phyloP scores from a whole-genome alignment of 1,140 invertebrate genomes.

The Contarinia nasturtii region DNA sequence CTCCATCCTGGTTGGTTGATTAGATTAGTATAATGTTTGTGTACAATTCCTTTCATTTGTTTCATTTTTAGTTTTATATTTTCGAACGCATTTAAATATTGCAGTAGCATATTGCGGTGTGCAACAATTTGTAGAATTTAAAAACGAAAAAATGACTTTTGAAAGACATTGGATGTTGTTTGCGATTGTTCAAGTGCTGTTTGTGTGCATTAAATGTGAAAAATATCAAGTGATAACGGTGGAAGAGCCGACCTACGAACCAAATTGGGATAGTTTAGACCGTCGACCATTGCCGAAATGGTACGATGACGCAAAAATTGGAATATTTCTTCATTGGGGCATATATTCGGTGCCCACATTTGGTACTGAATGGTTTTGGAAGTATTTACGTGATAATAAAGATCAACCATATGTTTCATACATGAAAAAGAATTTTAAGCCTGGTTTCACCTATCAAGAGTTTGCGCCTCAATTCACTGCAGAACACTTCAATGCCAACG shows the following conservation, averaged over 20 bases:
- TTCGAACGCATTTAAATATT: too few species aligned
- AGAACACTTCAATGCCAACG: conserved; percentile 58
- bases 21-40: too few species aligned
- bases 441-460: conserved; percentile 69
- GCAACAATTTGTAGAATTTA: too few species aligned
- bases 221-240: too few species aligned
- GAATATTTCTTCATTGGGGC: conserved; percentile 83
- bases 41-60: too few species aligned
- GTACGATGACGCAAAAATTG: conserved; percentile 72
- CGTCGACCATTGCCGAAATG: conserved; percentile 53
- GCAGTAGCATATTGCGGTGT: too few species aligned
- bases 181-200: too few species aligned
- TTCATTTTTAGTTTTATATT: too few species aligned
- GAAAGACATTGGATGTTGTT: too few species aligned
- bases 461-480: conserved; percentile 65
- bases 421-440: conserved; percentile 58
- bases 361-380: conserved; percentile 69
- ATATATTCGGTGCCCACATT: conserved; percentile 70
- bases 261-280: conserved; percentile 65
- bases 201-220: too few species aligned
- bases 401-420: conserved; percentile 29
- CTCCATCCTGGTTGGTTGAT: too few species aligned
- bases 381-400: conserved; percentile 18
- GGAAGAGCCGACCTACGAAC: conserved; percentile 21
- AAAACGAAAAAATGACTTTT: too few species aligned